Percentiles rank a stretch among this genome's conserved stretches.
These are phyloP conservation scores for Anoplolepis gracilipes DNA, from an alignment of 1,140 invertebrate genomes.

Conservation along the genomic window DNA sequence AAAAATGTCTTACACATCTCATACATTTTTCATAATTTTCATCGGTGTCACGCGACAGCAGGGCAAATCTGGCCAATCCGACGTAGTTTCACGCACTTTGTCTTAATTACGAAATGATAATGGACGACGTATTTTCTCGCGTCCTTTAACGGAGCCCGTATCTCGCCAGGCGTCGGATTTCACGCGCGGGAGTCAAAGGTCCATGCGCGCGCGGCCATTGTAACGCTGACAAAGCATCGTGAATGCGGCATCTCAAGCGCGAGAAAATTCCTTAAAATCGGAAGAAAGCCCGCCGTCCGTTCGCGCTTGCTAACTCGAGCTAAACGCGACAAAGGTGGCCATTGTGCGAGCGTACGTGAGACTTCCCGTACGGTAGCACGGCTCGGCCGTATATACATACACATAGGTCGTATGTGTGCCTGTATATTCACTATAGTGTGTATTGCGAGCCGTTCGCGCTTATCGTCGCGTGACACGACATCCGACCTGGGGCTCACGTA, in stretches of 20 bases:
- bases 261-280: slow-evolving; percentile 67
- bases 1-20: neutral
- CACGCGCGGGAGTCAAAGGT: slow-evolving; percentile 41
- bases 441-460: slow-evolving; percentile 61
- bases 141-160: slow-evolving; percentile 42
- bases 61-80: slow-evolving; percentile 31
- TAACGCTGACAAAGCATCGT: slow-evolving; percentile 63
- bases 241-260: slow-evolving; percentile 57
- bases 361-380: slow-evolving; percentile 47
- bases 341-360: slow-evolving; percentile 70
- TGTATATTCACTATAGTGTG: neutral
- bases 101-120: slow-evolving; percentile 59
- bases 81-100: slow-evolving; percentile 32
- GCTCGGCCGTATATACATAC: neutral
- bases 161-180: slow-evolving; percentile 51
- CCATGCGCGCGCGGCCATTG: slow-evolving; percentile 45
- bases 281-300: slow-evolving; percentile 60
- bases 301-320: slow-evolving; percentile 54
- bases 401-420: neutral
- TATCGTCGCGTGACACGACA: slow-evolving; percentile 67
- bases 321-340: slow-evolving; percentile 66
- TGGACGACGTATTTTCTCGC: slow-evolving; percentile 12
- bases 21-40: slow-evolving; percentile 25
- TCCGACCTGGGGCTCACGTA: slow-evolving; percentile 47
- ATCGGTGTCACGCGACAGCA: neutral